Percentiles rank a stretch among this genome's conserved stretches.
These are phyloP conservation scores for Helicoverpa zea DNA, from an alignment of 1,140 invertebrate genomes.

Conservation along the genomic window DNA sequence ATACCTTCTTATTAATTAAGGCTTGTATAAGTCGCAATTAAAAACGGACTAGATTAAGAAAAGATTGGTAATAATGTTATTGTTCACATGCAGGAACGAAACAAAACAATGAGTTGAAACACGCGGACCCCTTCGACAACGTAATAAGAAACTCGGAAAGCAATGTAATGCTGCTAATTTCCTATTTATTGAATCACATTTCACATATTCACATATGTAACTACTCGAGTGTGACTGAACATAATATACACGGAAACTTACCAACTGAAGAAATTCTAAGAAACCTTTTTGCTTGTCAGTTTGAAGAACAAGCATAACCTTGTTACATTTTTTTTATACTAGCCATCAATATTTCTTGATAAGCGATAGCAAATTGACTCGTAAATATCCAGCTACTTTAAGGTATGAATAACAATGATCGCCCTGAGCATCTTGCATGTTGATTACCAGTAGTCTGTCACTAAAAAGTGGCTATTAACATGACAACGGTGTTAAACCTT, in stretches of 20 bases:
- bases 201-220: slow-evolving; percentile 24
- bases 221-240: slow-evolving; percentile 11
- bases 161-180: slow-evolving; percentile 39
- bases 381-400: too few species aligned
- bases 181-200: slow-evolving; percentile 46
- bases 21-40: slow-evolving; percentile 41
- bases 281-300: slow-evolving; percentile 33
- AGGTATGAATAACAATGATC: too few species aligned
- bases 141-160: slow-evolving; percentile 44
- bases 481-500: slow-evolving; percentile 33
- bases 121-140: slow-evolving; percentile 19
- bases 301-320: not conserved
- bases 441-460: not conserved
- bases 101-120: slow-evolving; percentile 39
- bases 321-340: slow-evolving; percentile 13
- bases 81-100: slow-evolving; percentile 45
- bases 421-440: not conserved
- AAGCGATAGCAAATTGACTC: not conserved
- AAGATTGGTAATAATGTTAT: slow-evolving; percentile 43
- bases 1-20: slow-evolving; percentile 54
- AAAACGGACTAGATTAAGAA: slow-evolving; percentile 41
- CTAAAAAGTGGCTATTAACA: slow-evolving; percentile 21
- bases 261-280: slow-evolving; percentile 9
- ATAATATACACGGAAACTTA: slow-evolving; percentile 21
- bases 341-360: not conserved